Percentiles rank a stretch among this genome's conserved stretches.
Conservation (phyloP, 64 coral and sea anemone species). For the Montipora capricornis region DNA sequence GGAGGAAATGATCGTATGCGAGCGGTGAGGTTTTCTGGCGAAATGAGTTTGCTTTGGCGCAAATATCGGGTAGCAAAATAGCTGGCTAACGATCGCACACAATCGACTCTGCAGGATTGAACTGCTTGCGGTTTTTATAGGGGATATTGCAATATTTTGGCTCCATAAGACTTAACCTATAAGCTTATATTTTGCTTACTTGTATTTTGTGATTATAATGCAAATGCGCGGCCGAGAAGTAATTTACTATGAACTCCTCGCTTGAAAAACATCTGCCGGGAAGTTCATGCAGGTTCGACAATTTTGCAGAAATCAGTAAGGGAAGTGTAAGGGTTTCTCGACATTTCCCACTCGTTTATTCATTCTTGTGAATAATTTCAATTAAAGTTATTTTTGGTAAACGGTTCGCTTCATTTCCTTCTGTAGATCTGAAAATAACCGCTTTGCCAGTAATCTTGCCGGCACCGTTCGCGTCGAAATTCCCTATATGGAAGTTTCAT, state of each 20-base stretch:
- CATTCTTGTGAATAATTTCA: too few species aligned
- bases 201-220: neutral
- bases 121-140: neutral
- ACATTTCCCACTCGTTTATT: too few species aligned
- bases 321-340: too few species aligned
- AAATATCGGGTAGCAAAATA: constrained; percentile 12
- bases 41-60: neutral
- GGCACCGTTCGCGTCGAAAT: neutral
- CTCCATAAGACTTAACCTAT: too few species aligned
- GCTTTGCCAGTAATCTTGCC: neutral
- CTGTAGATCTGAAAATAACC: too few species aligned
- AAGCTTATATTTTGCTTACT: neutral
- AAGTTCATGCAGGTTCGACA: neutral
- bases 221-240: neutral
- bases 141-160: neutral
- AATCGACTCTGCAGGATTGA: neutral
- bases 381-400: neutral
- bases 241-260: neutral
- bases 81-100: neutral
- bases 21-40: too few species aligned
- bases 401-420: neutral
- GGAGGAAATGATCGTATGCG: too few species aligned
- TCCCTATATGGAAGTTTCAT: neutral
- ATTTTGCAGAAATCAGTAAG: too few species aligned
- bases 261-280: neutral